Conservation (phyloP, 2,888 invertebrate species). For the Lepidocyrtinus sp. region DNA sequence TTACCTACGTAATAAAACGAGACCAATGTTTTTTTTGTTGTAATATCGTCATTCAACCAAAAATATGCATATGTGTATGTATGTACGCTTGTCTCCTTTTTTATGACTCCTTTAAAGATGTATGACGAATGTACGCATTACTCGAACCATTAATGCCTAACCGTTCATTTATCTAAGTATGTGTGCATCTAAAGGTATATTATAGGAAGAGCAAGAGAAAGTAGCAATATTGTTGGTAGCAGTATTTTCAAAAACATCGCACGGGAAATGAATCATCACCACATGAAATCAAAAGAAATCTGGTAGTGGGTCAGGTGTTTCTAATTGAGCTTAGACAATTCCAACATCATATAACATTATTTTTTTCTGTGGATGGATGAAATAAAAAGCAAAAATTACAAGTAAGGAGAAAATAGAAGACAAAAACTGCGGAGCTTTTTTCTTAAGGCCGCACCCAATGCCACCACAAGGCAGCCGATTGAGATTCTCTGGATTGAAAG, state of each 20-base stretch:
- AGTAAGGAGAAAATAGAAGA: not conserved
- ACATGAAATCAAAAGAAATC: not conserved
- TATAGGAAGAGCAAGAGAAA: not conserved
- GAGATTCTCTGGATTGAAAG: conserved; percentile 30
- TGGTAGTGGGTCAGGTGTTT: conserved; percentile 35
- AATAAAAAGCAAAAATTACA: not conserved
- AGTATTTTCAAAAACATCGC: not conserved
- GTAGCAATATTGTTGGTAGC: not conserved
- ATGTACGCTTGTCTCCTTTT: not conserved
- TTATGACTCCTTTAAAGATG: not conserved
- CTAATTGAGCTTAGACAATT: conserved; percentile 34
- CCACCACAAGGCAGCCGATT: conserved; percentile 35
- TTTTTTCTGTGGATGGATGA: not conserved
- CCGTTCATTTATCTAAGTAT: not conserved
- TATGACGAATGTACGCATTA: not conserved
- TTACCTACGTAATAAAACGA: not conserved
- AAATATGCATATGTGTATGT: not conserved
- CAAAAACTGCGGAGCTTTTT: conserved; percentile 11
- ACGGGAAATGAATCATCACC: not conserved
- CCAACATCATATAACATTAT: not conserved
- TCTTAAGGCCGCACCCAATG: conserved; percentile 47
- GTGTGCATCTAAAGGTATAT: not conserved
- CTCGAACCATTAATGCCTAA: not conserved
- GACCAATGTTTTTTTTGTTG: not conserved
- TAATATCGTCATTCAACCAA: not conserved